Evolutionary conservation across 2,888 invertebrate genomes (phyloP).

Genomic region (Campopleginae sp.): DNA sequence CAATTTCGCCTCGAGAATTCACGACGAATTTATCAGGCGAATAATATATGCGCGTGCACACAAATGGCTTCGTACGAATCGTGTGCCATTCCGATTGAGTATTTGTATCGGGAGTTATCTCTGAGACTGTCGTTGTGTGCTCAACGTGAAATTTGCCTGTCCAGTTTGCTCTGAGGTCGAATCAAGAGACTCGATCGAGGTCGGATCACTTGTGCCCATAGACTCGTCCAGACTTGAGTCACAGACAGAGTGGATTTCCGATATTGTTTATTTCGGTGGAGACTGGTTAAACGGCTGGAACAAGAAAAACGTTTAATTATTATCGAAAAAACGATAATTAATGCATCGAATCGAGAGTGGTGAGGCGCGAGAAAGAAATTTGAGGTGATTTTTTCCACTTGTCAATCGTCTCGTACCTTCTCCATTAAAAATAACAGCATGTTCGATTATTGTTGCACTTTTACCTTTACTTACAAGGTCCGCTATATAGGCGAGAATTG

Average conservation of each 20-base stretch:
- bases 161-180: constrained; percentile 57
- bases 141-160: constrained; percentile 29
- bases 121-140: constrained; percentile 13
- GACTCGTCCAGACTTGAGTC: constrained; percentile 7
- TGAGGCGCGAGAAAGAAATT: neutral
- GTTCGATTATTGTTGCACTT: neutral
- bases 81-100: neutral
- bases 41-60: neutral
- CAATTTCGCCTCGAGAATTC: constrained; percentile 20
- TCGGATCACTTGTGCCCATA: constrained; percentile 60
- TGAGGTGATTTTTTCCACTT: neutral
- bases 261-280: constrained; percentile 11
- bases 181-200: constrained; percentile 57
- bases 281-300: too few species aligned
- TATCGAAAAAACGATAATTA: neutral
- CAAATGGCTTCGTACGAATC: neutral
- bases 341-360: neutral
- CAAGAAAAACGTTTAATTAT: neutral
- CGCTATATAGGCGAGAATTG: neutral
- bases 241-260: constrained; percentile 48
- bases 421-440: neutral
- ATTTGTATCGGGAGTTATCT: constrained; percentile 35
- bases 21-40: constrained; percentile 18
- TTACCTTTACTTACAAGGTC: neutral
- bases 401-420: neutral